Conservation (phyloP, 2,888 invertebrate species). For the Andrena chrysosceles region DNA sequence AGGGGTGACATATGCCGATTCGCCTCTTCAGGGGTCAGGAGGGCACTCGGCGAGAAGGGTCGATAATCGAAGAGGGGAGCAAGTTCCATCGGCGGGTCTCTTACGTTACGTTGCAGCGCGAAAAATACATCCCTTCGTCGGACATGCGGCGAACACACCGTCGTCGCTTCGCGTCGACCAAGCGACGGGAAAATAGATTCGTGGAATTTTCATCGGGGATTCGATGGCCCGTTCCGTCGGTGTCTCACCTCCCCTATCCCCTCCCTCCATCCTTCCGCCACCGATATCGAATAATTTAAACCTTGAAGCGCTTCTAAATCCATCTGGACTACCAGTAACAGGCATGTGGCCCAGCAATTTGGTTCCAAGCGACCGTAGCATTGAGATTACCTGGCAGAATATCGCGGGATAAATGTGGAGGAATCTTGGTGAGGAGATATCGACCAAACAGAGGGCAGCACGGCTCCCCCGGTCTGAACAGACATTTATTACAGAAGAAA, state of each 20-base stretch:
- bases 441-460: constrained; percentile 41
- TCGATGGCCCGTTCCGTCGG: not conserved
- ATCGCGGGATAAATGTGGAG: not conserved
- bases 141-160: not conserved
- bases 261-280: no score
- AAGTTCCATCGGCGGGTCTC: constrained; percentile 22
- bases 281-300: constrained; percentile 41
- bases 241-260: not conserved
- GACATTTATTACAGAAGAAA: constrained; percentile 13
- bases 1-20: constrained; percentile 58
- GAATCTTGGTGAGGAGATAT: constrained; percentile 19
- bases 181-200: not conserved
- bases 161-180: not conserved
- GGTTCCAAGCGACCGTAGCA: not conserved
- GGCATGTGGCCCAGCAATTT: not conserved
- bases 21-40: constrained; percentile 54
- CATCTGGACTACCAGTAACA: not conserved
- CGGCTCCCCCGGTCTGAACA: not conserved
- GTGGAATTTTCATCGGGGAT: not conserved
- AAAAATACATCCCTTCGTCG: not conserved
- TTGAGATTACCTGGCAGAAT: not conserved
- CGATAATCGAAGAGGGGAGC: constrained; percentile 66
- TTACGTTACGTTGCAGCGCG: not conserved
- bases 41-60: constrained; percentile 63
- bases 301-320: constrained; percentile 22